phyloP scores from a whole-genome alignment of 1,140 invertebrate genomes.

The Brachionus angularis region DNA sequence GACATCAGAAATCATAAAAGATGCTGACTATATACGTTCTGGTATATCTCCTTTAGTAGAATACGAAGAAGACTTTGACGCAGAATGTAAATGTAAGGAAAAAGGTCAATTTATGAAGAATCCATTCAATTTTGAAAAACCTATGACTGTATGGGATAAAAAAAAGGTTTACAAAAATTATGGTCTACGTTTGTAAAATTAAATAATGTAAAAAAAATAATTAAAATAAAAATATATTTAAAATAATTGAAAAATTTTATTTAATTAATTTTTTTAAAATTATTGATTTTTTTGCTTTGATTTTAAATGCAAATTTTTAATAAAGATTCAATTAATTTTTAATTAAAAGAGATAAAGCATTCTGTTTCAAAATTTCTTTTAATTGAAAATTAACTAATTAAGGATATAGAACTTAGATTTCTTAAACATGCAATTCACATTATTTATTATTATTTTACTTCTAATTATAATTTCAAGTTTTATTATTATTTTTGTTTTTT shows the following conservation, averaged over 20 bases:
- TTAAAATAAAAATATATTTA: not conserved
- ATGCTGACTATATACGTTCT: slow-evolving; percentile 16
- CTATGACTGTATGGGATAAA: slow-evolving; percentile 33
- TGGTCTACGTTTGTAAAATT: slow-evolving; percentile 37
- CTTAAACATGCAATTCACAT: too few species aligned
- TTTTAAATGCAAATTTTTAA: too few species aligned
- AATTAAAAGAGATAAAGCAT: too few species aligned
- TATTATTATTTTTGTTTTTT: too few species aligned
- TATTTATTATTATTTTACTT: too few species aligned
- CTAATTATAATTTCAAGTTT: too few species aligned
- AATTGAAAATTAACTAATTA: too few species aligned
- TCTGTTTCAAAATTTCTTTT: too few species aligned
- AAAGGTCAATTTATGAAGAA: slow-evolving; percentile 32
- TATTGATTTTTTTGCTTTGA: not conserved
- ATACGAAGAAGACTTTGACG: slow-evolving; percentile 1
- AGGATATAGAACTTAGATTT: too few species aligned
- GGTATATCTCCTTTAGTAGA: slow-evolving; percentile 4
- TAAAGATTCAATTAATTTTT: too few species aligned
- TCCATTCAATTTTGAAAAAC: slow-evolving; percentile 42
- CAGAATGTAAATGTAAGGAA: slow-evolving; percentile 17
- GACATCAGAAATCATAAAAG: slow-evolving; percentile 27
- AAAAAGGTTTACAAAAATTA: slow-evolving; percentile 42
- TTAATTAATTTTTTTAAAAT: not conserved
- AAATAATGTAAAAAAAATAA: not conserved
- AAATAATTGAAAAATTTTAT: not conserved